A percentile compares a stretch with the other conserved stretches of the same genome.
These are phyloP conservation scores for Orthosia gothica DNA, from an alignment of 2,888 invertebrate genomes.

Conservation along the genomic window DNA sequence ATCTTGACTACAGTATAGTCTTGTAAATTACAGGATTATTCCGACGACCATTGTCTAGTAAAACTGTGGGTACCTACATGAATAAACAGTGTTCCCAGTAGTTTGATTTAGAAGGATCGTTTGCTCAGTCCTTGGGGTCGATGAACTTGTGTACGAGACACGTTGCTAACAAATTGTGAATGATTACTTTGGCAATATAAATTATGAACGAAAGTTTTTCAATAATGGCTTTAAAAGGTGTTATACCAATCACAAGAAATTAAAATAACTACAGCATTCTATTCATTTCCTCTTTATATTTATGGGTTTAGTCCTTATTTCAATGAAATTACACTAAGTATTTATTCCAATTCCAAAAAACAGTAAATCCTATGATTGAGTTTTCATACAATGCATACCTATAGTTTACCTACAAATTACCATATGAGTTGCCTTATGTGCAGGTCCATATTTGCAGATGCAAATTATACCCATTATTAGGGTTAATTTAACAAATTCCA, in stretches of 20 bases:
- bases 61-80: conserved; percentile 23
- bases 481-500: conserved; percentile 17
- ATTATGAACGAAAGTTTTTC: not conserved
- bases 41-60: conserved; percentile 33
- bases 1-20: conserved; percentile 21
- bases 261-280: too few species aligned
- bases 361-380: not conserved
- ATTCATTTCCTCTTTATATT: not conserved
- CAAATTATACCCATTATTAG: not conserved
- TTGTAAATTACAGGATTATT: conserved; percentile 61
- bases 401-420: not conserved
- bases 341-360: conserved; percentile 20
- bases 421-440: not conserved
- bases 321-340: not conserved
- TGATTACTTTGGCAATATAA: not conserved
- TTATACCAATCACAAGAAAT: too few species aligned
- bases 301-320: not conserved
- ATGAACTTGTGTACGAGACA: conserved; percentile 13
- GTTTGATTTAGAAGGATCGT: conserved; percentile 19
- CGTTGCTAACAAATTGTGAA: not conserved
- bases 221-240: not conserved
- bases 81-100: conserved; percentile 29
- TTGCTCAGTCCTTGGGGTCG: conserved; percentile 1
- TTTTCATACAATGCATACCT: too few species aligned
- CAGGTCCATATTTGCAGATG: not conserved